A percentile compares a stretch with the other conserved stretches of the same genome.
Evolutionary conservation across 2,888 invertebrate genomes (phyloP).

Genomic region (Actias luna): DNA sequence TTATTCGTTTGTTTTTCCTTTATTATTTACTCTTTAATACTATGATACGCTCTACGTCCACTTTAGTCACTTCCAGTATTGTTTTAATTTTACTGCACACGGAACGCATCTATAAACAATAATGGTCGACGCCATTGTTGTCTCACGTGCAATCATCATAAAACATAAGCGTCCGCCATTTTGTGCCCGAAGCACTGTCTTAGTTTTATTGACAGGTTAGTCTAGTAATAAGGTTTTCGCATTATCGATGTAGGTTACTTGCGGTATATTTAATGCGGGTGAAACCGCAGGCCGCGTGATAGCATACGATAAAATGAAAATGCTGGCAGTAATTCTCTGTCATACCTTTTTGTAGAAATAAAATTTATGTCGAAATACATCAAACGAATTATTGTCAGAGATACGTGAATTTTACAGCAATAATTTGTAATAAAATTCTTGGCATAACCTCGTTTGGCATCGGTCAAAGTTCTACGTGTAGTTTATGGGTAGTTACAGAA

Average conservation of each 20-base stretch:
- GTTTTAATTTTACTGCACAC: neutral
- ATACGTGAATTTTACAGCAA: slow-evolving; percentile 25
- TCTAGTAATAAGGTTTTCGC: neutral
- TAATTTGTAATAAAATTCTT: slow-evolving; percentile 51
- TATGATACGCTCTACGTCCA: neutral
- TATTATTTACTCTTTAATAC: neutral
- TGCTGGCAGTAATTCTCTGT: neutral
- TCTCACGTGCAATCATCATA: slow-evolving; percentile 63
- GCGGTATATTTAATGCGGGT: neutral
- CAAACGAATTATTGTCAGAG: slow-evolving; percentile 2
- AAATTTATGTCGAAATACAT: neutral
- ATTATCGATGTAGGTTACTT: neutral
- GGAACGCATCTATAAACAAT: slow-evolving; percentile 46
- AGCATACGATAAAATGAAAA: no score
- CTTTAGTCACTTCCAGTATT: neutral
- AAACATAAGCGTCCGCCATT: slow-evolving; percentile 54
- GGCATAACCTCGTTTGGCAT: slow-evolving; percentile 40
- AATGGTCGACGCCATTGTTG: slow-evolving; percentile 65
- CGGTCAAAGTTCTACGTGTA: slow-evolving; percentile 11
- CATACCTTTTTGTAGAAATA: neutral
- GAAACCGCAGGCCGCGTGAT: neutral
- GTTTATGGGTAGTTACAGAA: neutral
- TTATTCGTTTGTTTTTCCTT: no score
- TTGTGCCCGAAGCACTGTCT: slow-evolving; percentile 15
- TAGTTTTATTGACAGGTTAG: neutral